Conservation (phyloP, 2,113 vertebrate species). For the Platycercus adscitus region DNA sequence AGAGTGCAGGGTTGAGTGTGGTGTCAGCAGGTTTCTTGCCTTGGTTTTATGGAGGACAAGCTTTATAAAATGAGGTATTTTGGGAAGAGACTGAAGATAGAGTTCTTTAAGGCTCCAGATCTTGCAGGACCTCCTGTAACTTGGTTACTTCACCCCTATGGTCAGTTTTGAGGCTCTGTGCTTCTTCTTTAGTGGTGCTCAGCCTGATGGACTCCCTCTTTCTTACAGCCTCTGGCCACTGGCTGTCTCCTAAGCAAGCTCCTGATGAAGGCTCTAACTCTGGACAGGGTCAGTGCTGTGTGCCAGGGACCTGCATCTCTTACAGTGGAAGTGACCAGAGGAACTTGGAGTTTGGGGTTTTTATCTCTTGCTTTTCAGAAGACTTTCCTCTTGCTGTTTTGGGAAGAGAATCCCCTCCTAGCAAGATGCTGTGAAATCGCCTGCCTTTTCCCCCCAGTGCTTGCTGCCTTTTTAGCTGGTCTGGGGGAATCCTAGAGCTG, state of each 20-base stretch:
- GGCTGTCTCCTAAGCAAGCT: not conserved
- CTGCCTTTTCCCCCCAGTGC: not conserved
- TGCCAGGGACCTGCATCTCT: not conserved
- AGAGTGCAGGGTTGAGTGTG: not conserved
- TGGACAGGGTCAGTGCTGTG: not conserved
- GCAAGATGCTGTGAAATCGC: not conserved
- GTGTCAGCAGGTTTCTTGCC: not conserved
- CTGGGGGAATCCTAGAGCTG: not conserved
- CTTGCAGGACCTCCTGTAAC: not conserved
- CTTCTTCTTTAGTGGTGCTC: not conserved
- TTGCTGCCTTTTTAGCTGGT: not conserved
- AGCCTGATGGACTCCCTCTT: not conserved
- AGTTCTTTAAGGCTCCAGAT: not conserved
- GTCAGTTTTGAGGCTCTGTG: not conserved
- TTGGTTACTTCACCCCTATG: not conserved
- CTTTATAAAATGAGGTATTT: not conserved
- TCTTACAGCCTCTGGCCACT: not conserved
- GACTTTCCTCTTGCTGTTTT: not conserved
- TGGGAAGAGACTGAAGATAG: not conserved
- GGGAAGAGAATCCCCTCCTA: not conserved
- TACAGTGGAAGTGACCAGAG: not conserved
- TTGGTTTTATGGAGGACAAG: not conserved
- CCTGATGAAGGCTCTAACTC: not conserved
- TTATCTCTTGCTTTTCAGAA: not conserved
- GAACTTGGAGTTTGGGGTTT: not conserved